Evolutionary conservation across 2,888 invertebrate species (phyloP).

Genomic region (Sesia bembeciformis): DNA sequence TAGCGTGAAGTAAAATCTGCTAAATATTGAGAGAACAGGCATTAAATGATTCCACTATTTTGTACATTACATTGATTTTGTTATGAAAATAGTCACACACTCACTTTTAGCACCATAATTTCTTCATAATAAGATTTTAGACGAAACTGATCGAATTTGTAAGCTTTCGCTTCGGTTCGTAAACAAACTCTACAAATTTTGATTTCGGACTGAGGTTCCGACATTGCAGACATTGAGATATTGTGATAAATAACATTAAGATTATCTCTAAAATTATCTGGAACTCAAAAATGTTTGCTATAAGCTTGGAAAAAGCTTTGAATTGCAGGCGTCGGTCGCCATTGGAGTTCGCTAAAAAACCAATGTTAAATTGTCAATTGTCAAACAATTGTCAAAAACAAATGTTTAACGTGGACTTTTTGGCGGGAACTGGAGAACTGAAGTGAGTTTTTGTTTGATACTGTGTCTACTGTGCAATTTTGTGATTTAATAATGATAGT

Average conservation of each 20-base stretch:
- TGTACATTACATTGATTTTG: no score
- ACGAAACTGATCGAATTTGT: conserved; percentile 30
- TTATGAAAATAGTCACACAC: conserved; percentile 10
- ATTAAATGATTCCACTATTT: no score
- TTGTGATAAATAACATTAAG: no score
- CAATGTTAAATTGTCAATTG: not conserved
- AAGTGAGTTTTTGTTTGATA: no score
- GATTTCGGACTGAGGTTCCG: conserved; percentile 24
- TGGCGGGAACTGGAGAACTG: no score
- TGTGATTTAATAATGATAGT: no score
- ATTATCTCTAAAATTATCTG: no score
- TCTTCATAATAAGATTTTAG: conserved; percentile 48
- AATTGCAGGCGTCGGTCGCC: not conserved
- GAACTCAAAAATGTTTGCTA: no score
- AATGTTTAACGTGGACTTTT: no score
- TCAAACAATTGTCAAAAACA: not conserved
- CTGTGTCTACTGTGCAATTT: no score
- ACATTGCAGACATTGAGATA: not conserved
- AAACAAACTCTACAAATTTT: conserved; percentile 50
- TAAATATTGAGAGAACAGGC: no score
- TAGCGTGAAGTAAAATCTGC: no score
- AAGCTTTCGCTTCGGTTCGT: conserved; percentile 35
- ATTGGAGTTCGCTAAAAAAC: not conserved
- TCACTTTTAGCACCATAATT: conserved; percentile 39
- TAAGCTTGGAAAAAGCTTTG: not conserved